These are phyloP conservation scores for Phoeniculus purpureus DNA, from an alignment of 2,797 vertebrate genomes.

Conservation along the genomic window DNA sequence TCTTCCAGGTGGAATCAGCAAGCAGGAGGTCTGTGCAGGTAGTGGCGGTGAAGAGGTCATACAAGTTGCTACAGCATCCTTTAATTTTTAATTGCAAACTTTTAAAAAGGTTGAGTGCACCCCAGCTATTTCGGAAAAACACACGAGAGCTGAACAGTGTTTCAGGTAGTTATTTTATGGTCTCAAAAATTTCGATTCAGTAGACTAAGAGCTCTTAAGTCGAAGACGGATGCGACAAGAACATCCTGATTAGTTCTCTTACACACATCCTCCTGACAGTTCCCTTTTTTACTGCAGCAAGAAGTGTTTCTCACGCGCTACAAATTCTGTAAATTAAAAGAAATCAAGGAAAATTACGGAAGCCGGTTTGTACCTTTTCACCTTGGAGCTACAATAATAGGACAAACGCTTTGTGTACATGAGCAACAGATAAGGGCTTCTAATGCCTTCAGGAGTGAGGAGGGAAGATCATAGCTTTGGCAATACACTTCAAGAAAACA, in stretches of 20 bases:
- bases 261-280: neutral
- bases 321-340: neutral
- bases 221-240: neutral
- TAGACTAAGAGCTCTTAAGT: neutral
- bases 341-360: neutral
- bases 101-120: neutral
- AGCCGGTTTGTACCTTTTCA: neutral
- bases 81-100: neutral
- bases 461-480: neutral
- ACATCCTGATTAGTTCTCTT: neutral
- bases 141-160: neutral
- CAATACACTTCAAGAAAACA: neutral
- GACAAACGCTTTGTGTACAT: neutral
- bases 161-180: neutral
- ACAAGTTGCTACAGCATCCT: neutral
- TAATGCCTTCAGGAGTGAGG: neutral
- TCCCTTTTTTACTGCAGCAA: neutral
- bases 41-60: neutral
- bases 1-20: neutral
- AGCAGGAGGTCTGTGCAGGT: fast-evolving
- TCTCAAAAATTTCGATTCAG: neutral
- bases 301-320: neutral
- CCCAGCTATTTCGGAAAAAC: neutral
- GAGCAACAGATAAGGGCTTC: neutral
- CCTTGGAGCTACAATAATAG: neutral